Evolutionary conservation across 2,113 vertebrate species (phyloP).

Genomic region (Geothlypis trichas): DNA sequence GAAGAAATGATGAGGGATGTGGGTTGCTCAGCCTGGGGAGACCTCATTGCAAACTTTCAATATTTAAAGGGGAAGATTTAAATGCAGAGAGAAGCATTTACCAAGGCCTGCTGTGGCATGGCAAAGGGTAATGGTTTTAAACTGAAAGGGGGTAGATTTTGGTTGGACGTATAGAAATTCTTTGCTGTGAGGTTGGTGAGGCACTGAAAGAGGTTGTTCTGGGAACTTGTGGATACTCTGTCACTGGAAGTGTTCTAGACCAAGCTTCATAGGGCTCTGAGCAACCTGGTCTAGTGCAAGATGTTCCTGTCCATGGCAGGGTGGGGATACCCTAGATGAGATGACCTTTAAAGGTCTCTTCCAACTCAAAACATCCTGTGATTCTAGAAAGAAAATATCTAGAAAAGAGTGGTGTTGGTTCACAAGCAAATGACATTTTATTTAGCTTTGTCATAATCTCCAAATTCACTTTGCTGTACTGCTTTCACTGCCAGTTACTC

Average conservation of each 20-base stretch:
- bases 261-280: background rate
- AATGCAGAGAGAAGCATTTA: background rate
- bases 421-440: background rate
- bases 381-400: background rate
- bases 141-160: background rate
- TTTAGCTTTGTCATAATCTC: background rate
- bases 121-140: background rate
- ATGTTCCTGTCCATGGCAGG: background rate
- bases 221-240: background rate
- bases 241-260: background rate
- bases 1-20: background rate
- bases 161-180: background rate
- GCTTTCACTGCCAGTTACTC: background rate
- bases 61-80: background rate
- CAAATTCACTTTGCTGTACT: background rate
- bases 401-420: background rate
- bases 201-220: background rate
- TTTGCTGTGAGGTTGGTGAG: background rate
- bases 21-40: background rate
- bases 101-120: background rate
- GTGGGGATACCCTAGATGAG: rapidly evolving
- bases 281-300: background rate
- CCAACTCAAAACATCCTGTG: background rate
- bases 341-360: background rate
- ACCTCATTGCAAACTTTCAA: background rate